These are phyloP conservation scores for Xyrichtys novacula DNA, from an alignment of 2,797 vertebrate genomes.

Conservation along the genomic window DNA sequence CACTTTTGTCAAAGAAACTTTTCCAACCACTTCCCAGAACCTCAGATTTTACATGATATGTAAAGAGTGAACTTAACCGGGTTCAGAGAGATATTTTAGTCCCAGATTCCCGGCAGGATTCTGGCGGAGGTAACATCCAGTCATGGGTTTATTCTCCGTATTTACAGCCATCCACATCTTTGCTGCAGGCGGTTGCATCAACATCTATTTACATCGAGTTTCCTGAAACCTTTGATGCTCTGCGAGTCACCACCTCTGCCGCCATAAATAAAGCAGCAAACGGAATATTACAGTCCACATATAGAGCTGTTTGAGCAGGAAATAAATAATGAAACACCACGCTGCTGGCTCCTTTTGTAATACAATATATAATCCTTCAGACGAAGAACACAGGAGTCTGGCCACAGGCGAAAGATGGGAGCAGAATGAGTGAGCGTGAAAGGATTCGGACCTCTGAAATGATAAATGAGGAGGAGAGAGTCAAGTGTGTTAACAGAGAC, in stretches of 20 bases:
- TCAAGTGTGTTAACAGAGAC: no score
- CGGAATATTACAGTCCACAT: conserved; percentile 38
- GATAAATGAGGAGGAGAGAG: not conserved
- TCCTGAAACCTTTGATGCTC: conserved; percentile 50
- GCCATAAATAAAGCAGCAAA: conserved; percentile 59
- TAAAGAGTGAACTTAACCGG: no score
- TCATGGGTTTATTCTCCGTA: not conserved
- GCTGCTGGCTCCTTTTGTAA: conserved; percentile 2
- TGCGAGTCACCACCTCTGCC: conserved; percentile 35
- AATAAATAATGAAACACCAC: conserved; percentile 28
- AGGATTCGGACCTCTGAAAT: not conserved
- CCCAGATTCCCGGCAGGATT: no score
- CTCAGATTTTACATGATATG: no score
- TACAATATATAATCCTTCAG: not conserved
- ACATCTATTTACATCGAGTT: conserved; percentile 42
- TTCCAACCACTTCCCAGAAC: no score
- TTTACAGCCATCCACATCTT: conserved; percentile 9
- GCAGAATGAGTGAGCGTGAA: not conserved
- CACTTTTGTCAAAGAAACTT: no score
- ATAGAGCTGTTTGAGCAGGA: conserved; percentile 13
- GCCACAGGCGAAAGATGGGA: not conserved
- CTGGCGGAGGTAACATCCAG: not conserved
- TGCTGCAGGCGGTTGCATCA: conserved; percentile 30
- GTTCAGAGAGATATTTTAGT: not conserved
- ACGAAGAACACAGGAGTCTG: not conserved